Evolutionary conservation across 1,140 invertebrate genomes (phyloP).

Genomic region (Drosophila equinoxialis): DNA sequence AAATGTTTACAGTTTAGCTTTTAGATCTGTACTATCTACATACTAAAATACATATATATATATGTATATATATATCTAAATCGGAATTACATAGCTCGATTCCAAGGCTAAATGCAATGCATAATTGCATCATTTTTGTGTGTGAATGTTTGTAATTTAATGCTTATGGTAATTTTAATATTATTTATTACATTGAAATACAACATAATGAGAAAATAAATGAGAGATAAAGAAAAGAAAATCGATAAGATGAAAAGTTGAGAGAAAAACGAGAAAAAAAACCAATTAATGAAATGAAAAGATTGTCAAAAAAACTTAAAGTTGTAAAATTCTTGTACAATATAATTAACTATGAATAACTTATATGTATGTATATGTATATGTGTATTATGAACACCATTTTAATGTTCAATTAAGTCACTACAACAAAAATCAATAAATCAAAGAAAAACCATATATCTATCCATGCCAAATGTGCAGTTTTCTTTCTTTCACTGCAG

Average conservation of each 20-base stretch:
- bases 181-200: constrained; percentile 72
- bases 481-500: constrained; percentile 3
- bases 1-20: constrained; percentile 71
- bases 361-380: constrained; percentile 53
- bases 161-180: constrained; percentile 71
- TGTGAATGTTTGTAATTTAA: constrained; percentile 58
- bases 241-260: background rate
- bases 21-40: constrained; percentile 44
- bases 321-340: constrained; percentile 78
- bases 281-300: constrained; percentile 73
- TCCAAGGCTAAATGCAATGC: constrained; percentile 29
- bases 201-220: constrained; percentile 14
- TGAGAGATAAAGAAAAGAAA: background rate
- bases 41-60: background rate
- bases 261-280: constrained; percentile 30
- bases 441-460: constrained; percentile 64
- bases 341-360: constrained; percentile 39
- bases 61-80: background rate
- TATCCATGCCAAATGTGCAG: constrained; percentile 27
- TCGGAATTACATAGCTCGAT: constrained; percentile 45
- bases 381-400: constrained; percentile 76
- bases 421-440: constrained; percentile 77
- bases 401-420: constrained; percentile 80
- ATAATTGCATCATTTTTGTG: constrained; percentile 42
- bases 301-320: constrained; percentile 78